These are phyloP conservation scores for Alces alces DNA, from an alignment of 2,113 vertebrate genomes.

Conservation along the genomic window DNA sequence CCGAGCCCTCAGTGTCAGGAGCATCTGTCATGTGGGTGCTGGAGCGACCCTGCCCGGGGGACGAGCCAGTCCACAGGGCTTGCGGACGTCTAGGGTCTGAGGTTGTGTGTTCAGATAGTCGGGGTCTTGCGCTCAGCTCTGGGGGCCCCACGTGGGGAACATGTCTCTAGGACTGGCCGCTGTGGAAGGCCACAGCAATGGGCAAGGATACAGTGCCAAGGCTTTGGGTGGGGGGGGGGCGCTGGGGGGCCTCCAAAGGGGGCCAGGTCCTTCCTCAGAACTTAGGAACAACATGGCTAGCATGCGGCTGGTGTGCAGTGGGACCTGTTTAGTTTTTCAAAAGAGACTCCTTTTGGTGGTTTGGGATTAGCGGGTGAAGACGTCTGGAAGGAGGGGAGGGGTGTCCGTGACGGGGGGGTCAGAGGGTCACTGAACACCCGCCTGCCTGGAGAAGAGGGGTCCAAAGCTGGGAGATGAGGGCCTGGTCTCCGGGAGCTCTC, in stretches of 20 bases:
- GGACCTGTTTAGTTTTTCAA: not conserved
- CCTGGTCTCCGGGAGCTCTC: not conserved
- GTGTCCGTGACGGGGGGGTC: not conserved
- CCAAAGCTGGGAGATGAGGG: not conserved
- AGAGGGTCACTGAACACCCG: rapidly evolving
- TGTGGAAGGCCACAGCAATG: not conserved
- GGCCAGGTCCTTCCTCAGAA: not conserved
- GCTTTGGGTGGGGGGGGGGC: too few species aligned
- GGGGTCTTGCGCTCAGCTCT: not conserved
- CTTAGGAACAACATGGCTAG: rapidly evolving
- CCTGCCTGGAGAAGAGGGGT: not conserved
- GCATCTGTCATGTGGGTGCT: rapidly evolving
- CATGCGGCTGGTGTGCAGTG: rapidly evolving
- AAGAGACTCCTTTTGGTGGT: too few species aligned
- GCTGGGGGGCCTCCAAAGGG: not conserved
- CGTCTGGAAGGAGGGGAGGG: not conserved
- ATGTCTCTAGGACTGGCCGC: not conserved
- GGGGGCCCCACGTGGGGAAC: not conserved
- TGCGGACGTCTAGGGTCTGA: not conserved
- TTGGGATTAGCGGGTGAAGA: not conserved
- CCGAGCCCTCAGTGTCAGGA: rapidly evolving
- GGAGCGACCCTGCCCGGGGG: not conserved
- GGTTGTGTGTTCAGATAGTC: not conserved
- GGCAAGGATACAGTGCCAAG: not conserved
- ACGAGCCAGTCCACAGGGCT: not conserved